Base-by-base conservation (phyloP, 2,113 vertebrate species). In the Sinocyclocheilus anophthalmus region DNA sequence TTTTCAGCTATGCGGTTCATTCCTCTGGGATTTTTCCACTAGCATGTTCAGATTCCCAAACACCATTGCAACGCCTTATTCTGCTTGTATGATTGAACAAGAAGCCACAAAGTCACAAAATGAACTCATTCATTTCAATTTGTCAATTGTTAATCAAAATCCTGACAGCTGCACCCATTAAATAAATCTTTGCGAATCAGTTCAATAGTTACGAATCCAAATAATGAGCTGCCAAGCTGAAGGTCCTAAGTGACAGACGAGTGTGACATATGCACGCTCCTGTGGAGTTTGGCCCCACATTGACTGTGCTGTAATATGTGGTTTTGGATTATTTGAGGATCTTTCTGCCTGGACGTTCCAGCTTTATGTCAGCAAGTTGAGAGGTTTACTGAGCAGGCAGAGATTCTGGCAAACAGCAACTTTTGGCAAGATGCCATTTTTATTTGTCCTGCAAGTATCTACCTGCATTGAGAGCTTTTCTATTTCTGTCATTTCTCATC, bases 21-120 rank as follows among this genome's bases (percentile, higher is more conserved):
- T 77, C 75, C 45, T 77, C n/a, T 77, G 26, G 75, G 48, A 50
- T 30, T 77, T 77, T 53, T 20, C 75, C 48, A 53, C 48, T 30
- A 10, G 75, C 48, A 76, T 76, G n/a, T 53, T 55, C 24, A 55
- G 12, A 77, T 77, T 55, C 7, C n/a, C 75, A 48, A 2, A 9
- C 24, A 7, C 3, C 12, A 48, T 53, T 1, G 4, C 42, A 4
- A 24, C 24, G 5, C 55, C 48, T 33, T 77, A n/a, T 42, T 72
- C 37, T 12, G 20, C 69, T n/a, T 5, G 69, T 5, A 42, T 42
- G 4, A 72, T 9, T 42, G 20, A 72, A 72, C 33, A 42, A 72
- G 20, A 12, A 72, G 33, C 33, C 18, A 0, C 33, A 22, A 39
- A 70, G 37, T 10, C 9, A 12, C 18, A 22, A 39, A 72, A 10